Evolutionary conservation across 1,140 invertebrate species (phyloP), one percentile per base, ranked within the genome.

Genomic region (Helicoverpa armigera): DNA sequence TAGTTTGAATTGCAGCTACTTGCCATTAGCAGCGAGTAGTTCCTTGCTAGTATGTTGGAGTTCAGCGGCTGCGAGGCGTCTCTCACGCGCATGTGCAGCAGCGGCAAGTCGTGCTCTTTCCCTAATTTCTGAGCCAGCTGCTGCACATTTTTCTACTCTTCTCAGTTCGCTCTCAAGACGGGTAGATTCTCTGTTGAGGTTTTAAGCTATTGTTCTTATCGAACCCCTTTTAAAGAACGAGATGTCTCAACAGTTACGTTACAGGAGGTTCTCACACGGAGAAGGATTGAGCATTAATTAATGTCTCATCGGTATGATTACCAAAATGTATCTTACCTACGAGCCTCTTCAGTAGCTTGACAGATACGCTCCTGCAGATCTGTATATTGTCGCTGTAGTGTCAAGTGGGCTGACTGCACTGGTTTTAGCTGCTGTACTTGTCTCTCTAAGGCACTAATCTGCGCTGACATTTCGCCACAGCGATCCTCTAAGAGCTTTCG

Each of bases 41-140:
- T 92, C 90, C 5, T 56, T 79, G 4, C 81, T 63, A 0, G 88
- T 82, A 51, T 91, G 89, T 2, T 85, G 86, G 43, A 91, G 72
- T 63, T 94, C 93, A 3, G 88, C 89, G 31, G 87, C 82, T 0
- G 90, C 83, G 5, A 92, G 84, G 0, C 88, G 85, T 0, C 89
- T 79, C 31, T 94, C 93, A 11, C 92, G 88, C 16, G 88, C 89
- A 56, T 93, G 89, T 43, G 92, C 92, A 7, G 89, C 89, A 9
- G 90, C 92, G 12, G 93, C 93, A 10, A 94, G 77, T 1, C 93
- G 88, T 7, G 92, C 93, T 3, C 93, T 88, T 58, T 91, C 89
- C 0, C 93, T 85, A 12, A 94, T 73, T 79, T 94, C 92, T 2
- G 87, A 75, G 5, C 93, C 93, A 11, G 86, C 92, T 58, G 88